Evolutionary conservation across 2,113 vertebrate species (phyloP).

Genomic region (Tautogolabrus adspersus): DNA sequence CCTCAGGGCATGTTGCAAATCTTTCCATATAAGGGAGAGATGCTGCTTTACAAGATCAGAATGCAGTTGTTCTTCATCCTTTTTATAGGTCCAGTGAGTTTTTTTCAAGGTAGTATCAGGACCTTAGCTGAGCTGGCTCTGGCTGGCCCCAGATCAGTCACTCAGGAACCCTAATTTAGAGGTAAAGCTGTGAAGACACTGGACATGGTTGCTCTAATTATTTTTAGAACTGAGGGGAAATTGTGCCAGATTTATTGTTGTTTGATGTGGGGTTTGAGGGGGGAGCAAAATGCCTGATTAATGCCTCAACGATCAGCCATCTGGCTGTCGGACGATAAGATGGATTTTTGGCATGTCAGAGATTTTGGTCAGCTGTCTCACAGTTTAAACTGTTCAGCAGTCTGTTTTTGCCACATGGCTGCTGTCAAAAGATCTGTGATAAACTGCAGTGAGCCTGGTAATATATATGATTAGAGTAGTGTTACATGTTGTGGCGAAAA

Average conservation of each 20-base stretch:
- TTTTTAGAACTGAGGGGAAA: neutral
- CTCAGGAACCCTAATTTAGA: neutral
- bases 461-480: neutral
- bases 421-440: neutral
- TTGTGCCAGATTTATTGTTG: neutral
- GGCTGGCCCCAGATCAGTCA: neutral
- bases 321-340: neutral
- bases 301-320: neutral
- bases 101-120: neutral
- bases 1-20: conserved; percentile 4
- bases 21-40: neutral
- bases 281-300: neutral
- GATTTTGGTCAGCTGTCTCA: neutral
- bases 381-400: neutral
- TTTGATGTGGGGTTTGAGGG: neutral
- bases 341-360: neutral
- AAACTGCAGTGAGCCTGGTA: neutral
- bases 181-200: neutral
- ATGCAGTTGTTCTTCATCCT: neutral
- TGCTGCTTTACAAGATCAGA: conserved; percentile 23
- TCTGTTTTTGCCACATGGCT: neutral
- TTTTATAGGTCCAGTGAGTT: neutral
- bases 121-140: neutral
- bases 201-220: neutral
- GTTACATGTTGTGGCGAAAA: neutral